phyloP scores from a whole-genome alignment of 1,140 invertebrate genomes.

The Drosophila insularis region DNA sequence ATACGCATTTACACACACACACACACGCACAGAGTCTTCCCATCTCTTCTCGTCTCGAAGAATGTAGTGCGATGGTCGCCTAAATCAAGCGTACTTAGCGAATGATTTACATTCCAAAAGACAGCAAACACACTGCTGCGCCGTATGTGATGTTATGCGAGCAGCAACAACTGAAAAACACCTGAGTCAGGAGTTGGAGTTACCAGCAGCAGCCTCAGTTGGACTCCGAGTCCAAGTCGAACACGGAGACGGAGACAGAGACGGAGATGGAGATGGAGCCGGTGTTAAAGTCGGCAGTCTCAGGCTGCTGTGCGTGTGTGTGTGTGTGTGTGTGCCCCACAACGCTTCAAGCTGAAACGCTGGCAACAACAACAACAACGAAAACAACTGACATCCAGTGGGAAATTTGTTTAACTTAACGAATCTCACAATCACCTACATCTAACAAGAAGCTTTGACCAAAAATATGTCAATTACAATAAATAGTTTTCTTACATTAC shows the following conservation, averaged over 20 bases:
- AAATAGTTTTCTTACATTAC: not conserved
- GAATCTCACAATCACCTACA: constrained; percentile 52
- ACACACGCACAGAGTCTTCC: not conserved
- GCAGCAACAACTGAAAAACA: constrained; percentile 48
- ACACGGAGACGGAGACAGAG: not conserved
- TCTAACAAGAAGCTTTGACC: not conserved
- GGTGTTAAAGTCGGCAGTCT: not conserved
- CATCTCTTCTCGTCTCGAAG: constrained; percentile 42
- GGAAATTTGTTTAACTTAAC: constrained; percentile 12
- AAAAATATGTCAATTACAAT: not conserved
- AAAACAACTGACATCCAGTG: constrained; percentile 12
- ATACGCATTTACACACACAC: constrained; percentile 2
- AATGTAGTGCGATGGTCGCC: constrained; percentile 81
- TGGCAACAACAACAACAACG: constrained; percentile 15
- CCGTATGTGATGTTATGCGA: constrained; percentile 82
- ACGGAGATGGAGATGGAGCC: not conserved
- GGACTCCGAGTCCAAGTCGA: not conserved
- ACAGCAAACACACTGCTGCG: constrained; percentile 82
- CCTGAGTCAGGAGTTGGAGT: constrained; percentile 8
- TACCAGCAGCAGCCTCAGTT: not conserved
- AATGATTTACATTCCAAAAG: constrained; percentile 82
- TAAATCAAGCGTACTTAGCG: constrained; percentile 82
- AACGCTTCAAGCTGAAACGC: constrained; percentile 43
- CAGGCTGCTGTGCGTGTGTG: not conserved
- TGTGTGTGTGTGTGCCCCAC: constrained; percentile 47